These are phyloP conservation scores for Daboia siamensis DNA, from an alignment of 2,113 vertebrate genomes.

Conservation along the genomic window DNA sequence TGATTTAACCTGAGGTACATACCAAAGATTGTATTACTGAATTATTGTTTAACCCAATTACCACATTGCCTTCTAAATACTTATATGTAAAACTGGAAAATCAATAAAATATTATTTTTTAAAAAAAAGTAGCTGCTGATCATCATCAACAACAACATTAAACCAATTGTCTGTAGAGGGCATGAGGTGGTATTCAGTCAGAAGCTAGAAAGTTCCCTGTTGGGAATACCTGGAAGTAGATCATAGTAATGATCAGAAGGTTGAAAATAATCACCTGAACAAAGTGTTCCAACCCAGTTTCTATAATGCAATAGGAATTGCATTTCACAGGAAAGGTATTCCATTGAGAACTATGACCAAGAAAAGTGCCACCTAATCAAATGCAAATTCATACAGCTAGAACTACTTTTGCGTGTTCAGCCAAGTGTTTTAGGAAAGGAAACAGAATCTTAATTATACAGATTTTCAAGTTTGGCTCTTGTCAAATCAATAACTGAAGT, in stretches of 20 bases:
- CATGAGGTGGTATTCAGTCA: not conserved
- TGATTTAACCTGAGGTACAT: too few species aligned
- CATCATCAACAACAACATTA: not conserved
- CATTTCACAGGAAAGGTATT: not conserved
- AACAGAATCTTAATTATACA: not conserved
- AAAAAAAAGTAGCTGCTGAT: not conserved
- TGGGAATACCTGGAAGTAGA: not conserved
- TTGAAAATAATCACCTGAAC: not conserved
- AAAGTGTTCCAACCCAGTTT: not conserved
- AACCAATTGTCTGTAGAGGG: not conserved
- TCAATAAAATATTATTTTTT: too few species aligned
- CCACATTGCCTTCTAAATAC: too few species aligned
- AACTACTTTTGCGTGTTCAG: not conserved
- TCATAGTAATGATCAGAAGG: not conserved
- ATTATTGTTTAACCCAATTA: too few species aligned
- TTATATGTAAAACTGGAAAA: too few species aligned
- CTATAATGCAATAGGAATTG: not conserved
- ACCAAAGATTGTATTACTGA: too few species aligned
- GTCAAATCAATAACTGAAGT: not conserved
- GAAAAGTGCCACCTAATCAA: not conserved
- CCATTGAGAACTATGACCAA: not conserved
- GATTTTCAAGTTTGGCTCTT: not conserved
- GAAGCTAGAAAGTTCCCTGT: not conserved
- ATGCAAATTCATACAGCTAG: not conserved
- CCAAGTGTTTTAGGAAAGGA: not conserved